Evolutionary conservation across 1,140 invertebrate species (phyloP), one percentile per base, ranked within the genome.

Genomic region (Trichonephila clavipes): DNA sequence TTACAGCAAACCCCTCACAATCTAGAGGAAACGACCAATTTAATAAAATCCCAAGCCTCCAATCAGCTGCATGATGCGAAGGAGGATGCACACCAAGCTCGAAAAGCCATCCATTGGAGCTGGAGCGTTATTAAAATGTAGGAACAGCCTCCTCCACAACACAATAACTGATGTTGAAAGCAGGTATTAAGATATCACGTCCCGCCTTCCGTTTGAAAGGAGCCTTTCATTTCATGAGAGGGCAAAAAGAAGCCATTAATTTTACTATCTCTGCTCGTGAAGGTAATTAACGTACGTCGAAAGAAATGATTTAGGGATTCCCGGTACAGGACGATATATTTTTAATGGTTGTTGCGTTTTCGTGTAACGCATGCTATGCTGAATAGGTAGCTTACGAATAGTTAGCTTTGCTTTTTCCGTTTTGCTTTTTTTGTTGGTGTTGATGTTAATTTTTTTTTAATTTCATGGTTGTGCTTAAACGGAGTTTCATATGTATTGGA

Each of bases 111-210:
- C 72, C 28, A 40, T 77, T 34, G 72, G 28, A 77, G 72, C 18
- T 40, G 16, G 28, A 77, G 28, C 72, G 72, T 77, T 77, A 77
- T 77, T 77, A 77, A 77, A 77, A 77, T 40, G 72, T 77, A 19
- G 72, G 28, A 18, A 34, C 72, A 40, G 62, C 72, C 66, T 69
- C 66, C n/a, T 69, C 66, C 10, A 14, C 12, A 16, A 77, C 1
- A 34, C 72, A 77, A 77, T 34, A 77, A 77, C 72, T 40, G 34
- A 77, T 59, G 82, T 51, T 24, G 51, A 83, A 83, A 64, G 28
- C 61, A 77, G 66, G 88, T 59, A 89, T 89, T 72, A 89, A 89
- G 66, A 51, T 61, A 89, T 89, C 88, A 89, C 88, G 88, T 89
- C 28, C 88, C 88, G 62, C 86, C 72, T 77, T 77, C 72, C 34